Base-by-base conservation (phyloP, 2,888 invertebrate genomes). In the Stenolophus ochropezus region DNA sequence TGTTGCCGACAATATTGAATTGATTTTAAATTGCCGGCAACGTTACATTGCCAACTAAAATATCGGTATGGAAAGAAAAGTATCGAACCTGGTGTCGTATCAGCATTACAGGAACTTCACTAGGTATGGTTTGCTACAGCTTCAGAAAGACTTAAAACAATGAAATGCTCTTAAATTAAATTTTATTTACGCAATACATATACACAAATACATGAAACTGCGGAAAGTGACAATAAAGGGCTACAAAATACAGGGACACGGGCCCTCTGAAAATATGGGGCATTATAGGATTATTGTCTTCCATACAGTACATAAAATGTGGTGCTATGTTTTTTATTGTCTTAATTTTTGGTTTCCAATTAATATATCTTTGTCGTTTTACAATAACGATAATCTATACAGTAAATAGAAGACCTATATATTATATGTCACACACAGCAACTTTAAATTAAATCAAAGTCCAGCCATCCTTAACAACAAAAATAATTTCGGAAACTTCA, bases 391-490 rank as follows among this genome's bases (percentile, higher is more conserved):
- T 73, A 73, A 61, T 74, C 65, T 79, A 78, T 47, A 69, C 56
- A 79, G 27, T 79, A 53, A 53, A 80, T 73, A 56, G 73, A 73
- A 80, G 73, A 73, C 33, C 27, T 69, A 69, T 16, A 73, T 53
- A 18, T 81, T 81, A 81, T 81, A 81, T 81, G 81, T 81, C 81
- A 81, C 81, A 81, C 81, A 81, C 81, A 81, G 81, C 81, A 81
- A 75, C 74, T 75, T 58, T 23, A 80, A 73, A 73, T 49, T 18
- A 51, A 61, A 47, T n/a, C 42, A 53, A 25, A 21, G 65, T 81
- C 81, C 81, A 81, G 81, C 81, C 81, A 75, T 56, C 25, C 16
- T 47, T 25, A 42, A 75, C 2, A 18, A 16, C 18, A 27, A 16
- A 33, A 69, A 33, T 33, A 69, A 33, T 69, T 69, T 61, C n/a